These are phyloP conservation scores for Etheostoma cragini DNA, from an alignment of 2,113 vertebrate species.

Conservation along the genomic window DNA sequence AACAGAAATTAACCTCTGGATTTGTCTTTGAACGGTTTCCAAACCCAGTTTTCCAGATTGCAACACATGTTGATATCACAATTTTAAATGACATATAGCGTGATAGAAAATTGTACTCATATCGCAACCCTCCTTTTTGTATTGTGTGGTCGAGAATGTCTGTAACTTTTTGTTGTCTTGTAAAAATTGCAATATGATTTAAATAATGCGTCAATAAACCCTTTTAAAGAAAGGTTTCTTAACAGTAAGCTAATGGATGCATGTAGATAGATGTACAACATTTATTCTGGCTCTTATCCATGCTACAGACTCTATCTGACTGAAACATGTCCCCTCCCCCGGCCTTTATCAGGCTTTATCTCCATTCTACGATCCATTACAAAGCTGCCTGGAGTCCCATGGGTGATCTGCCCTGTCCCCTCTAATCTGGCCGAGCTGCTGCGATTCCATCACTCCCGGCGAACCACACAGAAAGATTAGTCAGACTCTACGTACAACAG, in stretches of 20 bases:
- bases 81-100: background rate
- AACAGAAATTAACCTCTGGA: background rate
- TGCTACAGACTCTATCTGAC: conserved; percentile 45
- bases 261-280: background rate
- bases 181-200: background rate
- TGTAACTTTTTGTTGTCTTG: background rate
- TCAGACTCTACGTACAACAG: conserved; percentile 75
- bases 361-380: conserved; percentile 62
- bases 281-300: conserved; percentile 43
- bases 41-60: background rate
- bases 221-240: background rate
- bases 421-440: conserved; percentile 74
- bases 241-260: background rate
- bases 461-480: conserved; percentile 80
- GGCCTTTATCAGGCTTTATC: conserved; percentile 52
- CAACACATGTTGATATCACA: background rate
- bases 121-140: background rate
- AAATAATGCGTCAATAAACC: conserved; percentile 2
- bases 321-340: conserved; percentile 38
- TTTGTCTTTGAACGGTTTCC: background rate
- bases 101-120: background rate
- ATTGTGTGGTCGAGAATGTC: background rate
- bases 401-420: conserved; percentile 67
- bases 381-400: conserved; percentile 56
- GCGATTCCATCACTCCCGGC: conserved; percentile 74